These are phyloP conservation scores for Oxystoma pomonae DNA, from an alignment of 2,888 invertebrate genomes.

Conservation along the genomic window DNA sequence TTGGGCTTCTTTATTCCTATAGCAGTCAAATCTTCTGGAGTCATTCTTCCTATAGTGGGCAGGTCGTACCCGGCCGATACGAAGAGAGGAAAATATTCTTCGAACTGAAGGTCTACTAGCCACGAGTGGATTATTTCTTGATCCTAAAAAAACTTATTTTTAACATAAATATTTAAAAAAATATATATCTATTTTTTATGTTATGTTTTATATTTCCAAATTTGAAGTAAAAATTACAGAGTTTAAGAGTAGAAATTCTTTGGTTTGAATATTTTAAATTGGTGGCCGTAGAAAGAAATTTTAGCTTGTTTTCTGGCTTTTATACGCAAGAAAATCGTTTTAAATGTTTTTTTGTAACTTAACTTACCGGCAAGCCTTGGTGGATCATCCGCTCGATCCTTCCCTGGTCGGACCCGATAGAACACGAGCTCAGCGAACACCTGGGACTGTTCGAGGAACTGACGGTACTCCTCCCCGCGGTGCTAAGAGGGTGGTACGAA, in stretches of 20 bases:
- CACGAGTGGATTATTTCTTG: slow-evolving; percentile 92
- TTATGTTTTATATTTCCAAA: too few relatives aligned
- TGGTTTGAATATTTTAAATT: too few relatives aligned
- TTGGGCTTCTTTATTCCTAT: slow-evolving; percentile 95
- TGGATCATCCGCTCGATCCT: slow-evolving; percentile 71
- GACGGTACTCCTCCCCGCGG: slow-evolving; percentile 46
- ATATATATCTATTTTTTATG: too few relatives aligned
- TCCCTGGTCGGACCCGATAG: slow-evolving; percentile 66
- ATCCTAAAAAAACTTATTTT: slow-evolving; percentile 68
- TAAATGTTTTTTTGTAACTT: too few relatives aligned
- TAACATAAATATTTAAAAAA: too few relatives aligned
- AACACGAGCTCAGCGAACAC: slow-evolving; percentile 73
- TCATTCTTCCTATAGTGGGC: slow-evolving; percentile 97
- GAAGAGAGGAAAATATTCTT: slow-evolving; percentile 92
- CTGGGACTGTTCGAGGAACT: slow-evolving; percentile 59
- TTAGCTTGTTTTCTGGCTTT: too few relatives aligned
- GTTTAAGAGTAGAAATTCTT: too few relatives aligned
- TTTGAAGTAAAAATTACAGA: too few relatives aligned
- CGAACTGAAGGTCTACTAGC: slow-evolving; percentile 90
- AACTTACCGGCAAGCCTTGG: slow-evolving; percentile 64
- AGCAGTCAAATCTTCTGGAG: slow-evolving; percentile 89
- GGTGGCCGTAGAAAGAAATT: too few relatives aligned
- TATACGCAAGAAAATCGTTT: too few relatives aligned
- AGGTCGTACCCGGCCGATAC: slow-evolving; percentile 95
- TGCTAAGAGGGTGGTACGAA: slow-evolving; percentile 64